Evolutionary conservation across 2,888 invertebrate genomes (phyloP).

Genomic region (Eumacrocentrus americanus): DNA sequence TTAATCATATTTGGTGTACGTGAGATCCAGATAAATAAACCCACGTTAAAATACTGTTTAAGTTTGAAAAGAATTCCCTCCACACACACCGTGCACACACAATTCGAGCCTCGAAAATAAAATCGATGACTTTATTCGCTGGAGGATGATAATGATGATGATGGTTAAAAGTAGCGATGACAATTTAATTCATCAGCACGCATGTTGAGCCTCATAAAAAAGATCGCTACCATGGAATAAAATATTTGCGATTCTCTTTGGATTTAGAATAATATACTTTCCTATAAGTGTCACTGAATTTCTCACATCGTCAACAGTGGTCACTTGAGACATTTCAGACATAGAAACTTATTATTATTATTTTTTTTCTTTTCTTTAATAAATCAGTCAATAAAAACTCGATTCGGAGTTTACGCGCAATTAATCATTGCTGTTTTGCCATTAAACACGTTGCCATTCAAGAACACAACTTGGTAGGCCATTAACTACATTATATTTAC

Average conservation of each 20-base stretch:
- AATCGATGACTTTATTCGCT: not conserved
- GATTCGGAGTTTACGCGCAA: conserved; percentile 15
- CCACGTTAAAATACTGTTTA: conserved; percentile 32
- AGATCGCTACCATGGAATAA: conserved; percentile 35
- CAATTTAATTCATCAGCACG: not conserved
- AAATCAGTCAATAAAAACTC: conserved; percentile 4
- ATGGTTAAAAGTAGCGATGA: not conserved
- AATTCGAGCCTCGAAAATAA: not conserved
- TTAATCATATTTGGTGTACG: conserved; percentile 25
- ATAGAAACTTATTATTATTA: conserved; percentile 12
- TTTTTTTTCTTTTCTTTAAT: conserved; percentile 10
- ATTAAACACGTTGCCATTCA: conserved; percentile 12
- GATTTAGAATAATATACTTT: conserved; percentile 40
- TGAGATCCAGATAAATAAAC: conserved; percentile 1
- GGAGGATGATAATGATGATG: not conserved
- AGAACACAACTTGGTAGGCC: conserved; percentile 32
- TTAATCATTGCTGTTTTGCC: no score
- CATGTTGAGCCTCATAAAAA: conserved; percentile 24
- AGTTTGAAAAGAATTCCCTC: conserved; percentile 3
- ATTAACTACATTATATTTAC: conserved; percentile 24
- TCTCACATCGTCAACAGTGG: not conserved
- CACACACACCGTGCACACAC: not conserved
- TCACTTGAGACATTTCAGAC: not conserved
- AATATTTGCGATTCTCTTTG: conserved; percentile 41
- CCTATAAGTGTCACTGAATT: no score